Evolutionary conservation across 1,140 invertebrate genomes (phyloP), one percentile per base, ranked within the genome.

Genomic region (Musca vetustissima): DNA sequence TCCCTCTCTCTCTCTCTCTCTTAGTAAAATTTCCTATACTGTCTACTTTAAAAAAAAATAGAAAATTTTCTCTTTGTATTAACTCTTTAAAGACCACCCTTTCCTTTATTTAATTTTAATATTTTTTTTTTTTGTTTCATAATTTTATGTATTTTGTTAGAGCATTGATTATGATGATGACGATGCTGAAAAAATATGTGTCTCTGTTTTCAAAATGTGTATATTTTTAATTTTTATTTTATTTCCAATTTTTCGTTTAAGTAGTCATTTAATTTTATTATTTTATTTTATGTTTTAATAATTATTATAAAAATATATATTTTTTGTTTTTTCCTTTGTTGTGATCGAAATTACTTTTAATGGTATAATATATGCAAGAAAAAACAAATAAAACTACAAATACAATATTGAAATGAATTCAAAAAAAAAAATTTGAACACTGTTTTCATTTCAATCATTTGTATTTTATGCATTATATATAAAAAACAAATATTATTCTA

Each of bases 351-450:
- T 36, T 61, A 61, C 22, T 57, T 57, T 57, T 24, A 19, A 53
- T 53, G 15, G 8, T n/a, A n/a, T n/a, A n/a, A n/a, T n/a, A n/a
- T n/a, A n/a, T n/a, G n/a, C n/a, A n/a, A n/a, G n/a, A n/a, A n/a
- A n/a, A n/a, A n/a, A 64, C 24, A 49, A 50, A 64, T 47, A 64
- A 53, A 70, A 59, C 28, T 21, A 52, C 3, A 71, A 71, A 67
- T 59, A 66, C 72, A 73, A 68, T 59, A 65, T 68, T 67, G 66
- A 32, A 19, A 57, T 55, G 69, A 59, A 68, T 13, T 67, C 36
- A 43, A 43, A 43, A 3, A 28, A 28, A 28, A 28, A 3, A 43
- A 2, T 43, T n/a, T n/a, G n/a, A n/a, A n/a, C 36, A 7, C 36
- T 28, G 3, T 28, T 43, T 43, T 43, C 36, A 43, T 43, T 43